A percentile compares a stretch with the other conserved stretches of the same genome.
phyloP scores from a whole-genome alignment of 1,140 invertebrate species.

The Asbolus verrucosus region DNA sequence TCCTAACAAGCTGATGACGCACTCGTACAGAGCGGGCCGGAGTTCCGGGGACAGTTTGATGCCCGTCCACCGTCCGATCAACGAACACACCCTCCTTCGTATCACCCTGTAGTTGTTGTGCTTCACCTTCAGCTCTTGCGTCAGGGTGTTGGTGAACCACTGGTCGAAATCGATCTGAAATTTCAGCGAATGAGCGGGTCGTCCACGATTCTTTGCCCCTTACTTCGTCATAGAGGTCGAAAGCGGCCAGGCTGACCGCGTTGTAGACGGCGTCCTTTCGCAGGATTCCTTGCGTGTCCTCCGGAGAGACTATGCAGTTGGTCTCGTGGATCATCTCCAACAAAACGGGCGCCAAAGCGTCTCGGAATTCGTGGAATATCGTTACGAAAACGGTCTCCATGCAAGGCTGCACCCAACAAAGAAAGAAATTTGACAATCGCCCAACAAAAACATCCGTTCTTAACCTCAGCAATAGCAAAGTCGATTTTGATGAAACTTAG shows the following conservation, averaged over 20 bases:
- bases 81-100: slow-evolving; percentile 86
- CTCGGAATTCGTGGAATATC: slow-evolving; percentile 84
- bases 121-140: slow-evolving; percentile 84
- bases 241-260: slow-evolving; percentile 89
- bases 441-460: too few relatives aligned
- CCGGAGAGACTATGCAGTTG: slow-evolving; percentile 72
- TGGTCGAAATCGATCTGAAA: slow-evolving; percentile 87
- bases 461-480: too few relatives aligned
- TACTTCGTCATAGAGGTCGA: slow-evolving; percentile 93
- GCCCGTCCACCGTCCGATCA: slow-evolving; percentile 86
- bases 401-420: slow-evolving; percentile 87
- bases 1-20: slow-evolving; percentile 79
- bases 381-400: slow-evolving; percentile 87
- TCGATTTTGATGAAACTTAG: too few relatives aligned
- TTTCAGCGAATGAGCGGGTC: neutral
- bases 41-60: slow-evolving; percentile 86
- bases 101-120: slow-evolving; percentile 90
- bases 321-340: slow-evolving; percentile 78
- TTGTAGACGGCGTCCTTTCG: slow-evolving; percentile 96
- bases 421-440: too few relatives aligned
- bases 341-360: slow-evolving; percentile 78
- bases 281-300: slow-evolving; percentile 82
- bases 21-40: slow-evolving; percentile 84
- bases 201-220: slow-evolving; percentile 47
- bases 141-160: slow-evolving; percentile 89